These are phyloP conservation scores for Urocynchramus pylzowi DNA, from an alignment of 2,113 vertebrate genomes.

Conservation along the genomic window DNA sequence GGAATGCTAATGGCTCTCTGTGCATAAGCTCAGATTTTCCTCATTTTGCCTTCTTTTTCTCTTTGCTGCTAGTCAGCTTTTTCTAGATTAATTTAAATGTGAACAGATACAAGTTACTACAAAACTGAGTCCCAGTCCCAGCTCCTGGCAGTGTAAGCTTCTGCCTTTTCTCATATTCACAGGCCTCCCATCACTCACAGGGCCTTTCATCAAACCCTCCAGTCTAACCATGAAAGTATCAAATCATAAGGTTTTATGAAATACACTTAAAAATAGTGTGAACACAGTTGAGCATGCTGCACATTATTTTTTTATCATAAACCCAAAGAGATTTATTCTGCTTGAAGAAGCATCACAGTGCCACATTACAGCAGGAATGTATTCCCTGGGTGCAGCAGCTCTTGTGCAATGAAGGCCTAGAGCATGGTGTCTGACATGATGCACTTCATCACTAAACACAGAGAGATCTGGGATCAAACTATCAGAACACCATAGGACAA, in stretches of 20 bases:
- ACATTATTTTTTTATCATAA: not conserved
- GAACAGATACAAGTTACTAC: not conserved
- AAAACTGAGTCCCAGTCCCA: not conserved
- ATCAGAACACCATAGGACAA: not conserved
- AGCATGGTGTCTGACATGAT: not conserved
- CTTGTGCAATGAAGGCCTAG: not conserved
- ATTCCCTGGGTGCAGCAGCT: not conserved
- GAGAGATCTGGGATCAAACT: not conserved
- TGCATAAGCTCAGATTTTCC: not conserved
- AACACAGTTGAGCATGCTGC: not conserved
- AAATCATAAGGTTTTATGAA: not conserved
- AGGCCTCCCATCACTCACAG: not conserved
- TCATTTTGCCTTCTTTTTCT: not conserved
- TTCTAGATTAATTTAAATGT: not conserved
- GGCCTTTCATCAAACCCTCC: not conserved
- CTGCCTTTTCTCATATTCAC: not conserved
- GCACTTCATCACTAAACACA: not conserved
- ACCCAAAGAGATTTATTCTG: not conserved
- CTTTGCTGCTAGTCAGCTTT: not conserved
- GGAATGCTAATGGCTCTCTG: not conserved
- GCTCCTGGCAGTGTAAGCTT: not conserved
- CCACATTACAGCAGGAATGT: accelerated
- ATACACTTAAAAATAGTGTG: not conserved
- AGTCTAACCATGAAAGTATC: not conserved
- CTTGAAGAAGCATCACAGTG: not conserved